Conservation (phyloP, 23 tunicate genomes). For the Halocynthia roretzi region DNA sequence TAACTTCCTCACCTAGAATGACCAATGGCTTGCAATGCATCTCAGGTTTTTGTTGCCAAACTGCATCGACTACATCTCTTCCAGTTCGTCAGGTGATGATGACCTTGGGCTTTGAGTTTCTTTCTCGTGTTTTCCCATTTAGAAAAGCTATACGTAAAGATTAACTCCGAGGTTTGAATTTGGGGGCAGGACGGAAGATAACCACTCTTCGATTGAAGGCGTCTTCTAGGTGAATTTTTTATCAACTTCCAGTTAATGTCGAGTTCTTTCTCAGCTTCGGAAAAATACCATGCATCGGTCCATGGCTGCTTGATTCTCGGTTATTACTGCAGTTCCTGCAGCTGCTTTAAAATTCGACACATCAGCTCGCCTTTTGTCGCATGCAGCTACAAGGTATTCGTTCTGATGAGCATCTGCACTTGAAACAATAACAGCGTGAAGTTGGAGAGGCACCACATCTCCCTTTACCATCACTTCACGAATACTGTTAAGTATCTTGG, state of each 20-base stretch:
- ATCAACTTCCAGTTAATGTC: slow-evolving; percentile 84
- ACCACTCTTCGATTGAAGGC: slow-evolving; percentile 90
- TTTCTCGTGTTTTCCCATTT: slow-evolving; percentile 46
- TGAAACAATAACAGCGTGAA: slow-evolving; percentile 77
- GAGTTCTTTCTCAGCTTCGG: slow-evolving; percentile 86
- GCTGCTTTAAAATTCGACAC: slow-evolving; percentile 77
- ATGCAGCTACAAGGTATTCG: slow-evolving; percentile 74
- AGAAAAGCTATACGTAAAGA: slow-evolving; percentile 50
- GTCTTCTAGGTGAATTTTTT: slow-evolving; percentile 78
- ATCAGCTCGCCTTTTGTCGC: slow-evolving; percentile 64
- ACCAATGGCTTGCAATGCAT: too few species aligned
- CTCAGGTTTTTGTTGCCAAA: too few species aligned
- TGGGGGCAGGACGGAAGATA: slow-evolving; percentile 59
- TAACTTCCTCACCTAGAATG: too few species aligned
- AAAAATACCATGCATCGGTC: slow-evolving; percentile 99
- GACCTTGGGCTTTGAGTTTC: slow-evolving; percentile 48
- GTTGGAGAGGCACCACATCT: slow-evolving; percentile 13
- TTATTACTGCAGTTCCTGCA: slow-evolving; percentile 99
- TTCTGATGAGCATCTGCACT: slow-evolving; percentile 93
- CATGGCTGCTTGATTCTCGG: slow-evolving; percentile 77
- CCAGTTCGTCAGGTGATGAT: background rate
- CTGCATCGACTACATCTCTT: too few species aligned
- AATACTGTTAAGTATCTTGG: slow-evolving; percentile 35
- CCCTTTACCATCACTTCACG: slow-evolving; percentile 37
- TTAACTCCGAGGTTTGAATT: slow-evolving; percentile 73